Evolutionary conservation across 1,140 invertebrate genomes (phyloP), one percentile per base, ranked within the genome.

Genomic region (Drosophila bipectinata): DNA sequence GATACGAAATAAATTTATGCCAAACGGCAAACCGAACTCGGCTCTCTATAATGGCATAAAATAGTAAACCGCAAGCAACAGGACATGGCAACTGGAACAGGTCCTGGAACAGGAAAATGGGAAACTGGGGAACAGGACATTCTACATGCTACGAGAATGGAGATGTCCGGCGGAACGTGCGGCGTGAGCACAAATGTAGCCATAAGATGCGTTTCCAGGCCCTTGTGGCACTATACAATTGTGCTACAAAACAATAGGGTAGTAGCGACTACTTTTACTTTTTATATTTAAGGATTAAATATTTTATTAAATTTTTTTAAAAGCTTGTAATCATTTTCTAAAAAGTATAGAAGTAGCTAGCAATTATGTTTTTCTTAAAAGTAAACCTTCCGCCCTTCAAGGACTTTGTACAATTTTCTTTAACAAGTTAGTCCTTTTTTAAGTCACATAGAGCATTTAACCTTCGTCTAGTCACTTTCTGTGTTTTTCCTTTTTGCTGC

Each of bases 1-100:
- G 67, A 69, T 69, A 24, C 51, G 41, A 49, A 78, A 88, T 82
- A 87, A 87, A 85, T 87, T 77, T 85, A 83, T 85, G 74, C 82
- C 81, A 81, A 78, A 63, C 74, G 82, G 77, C 79, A 83, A 69
- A 78, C 56, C 73, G 74, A 85, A 74, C 73, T 74, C 58, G 54
- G 44, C 64, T 59, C 64, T 59, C 71, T 68, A 72, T 82, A 87
- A 87, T 84, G 72, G 76, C 80, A 83, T 78, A 75, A 80, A 78
- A 85, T 82, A 82, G 71, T 73, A 87, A 71, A 74, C 81, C 81
- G 55, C 77, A 87, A 75, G 74, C 76, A 79, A 77, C 47, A 73
- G 67, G 67, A 71, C 57, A 53, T 69, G 57, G 51, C 47, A 15
- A 54, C 26, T 32, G 63, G 53, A 37, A 15, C 39, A 24, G 49